A percentile compares a stretch with the other conserved stretches of the same genome.
Evolutionary conservation across 2,888 invertebrate species (phyloP).

Genomic region (Diaphora mendica): DNA sequence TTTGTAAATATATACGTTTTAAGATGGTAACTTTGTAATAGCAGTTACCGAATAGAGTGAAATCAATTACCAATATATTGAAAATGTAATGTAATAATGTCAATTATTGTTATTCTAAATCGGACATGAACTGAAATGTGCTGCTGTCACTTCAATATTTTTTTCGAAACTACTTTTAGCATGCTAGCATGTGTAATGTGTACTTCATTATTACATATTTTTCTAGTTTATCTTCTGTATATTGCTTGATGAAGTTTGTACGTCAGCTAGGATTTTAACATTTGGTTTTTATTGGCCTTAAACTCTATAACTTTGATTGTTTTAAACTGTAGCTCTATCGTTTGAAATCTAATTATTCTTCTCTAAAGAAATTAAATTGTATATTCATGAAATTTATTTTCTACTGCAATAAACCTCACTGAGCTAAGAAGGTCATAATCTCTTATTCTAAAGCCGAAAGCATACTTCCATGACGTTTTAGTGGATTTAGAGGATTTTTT

Average conservation of each 20-base stretch:
- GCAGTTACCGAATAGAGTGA: conserved; percentile 44
- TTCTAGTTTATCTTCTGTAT: not conserved
- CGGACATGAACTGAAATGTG: conserved; percentile 6
- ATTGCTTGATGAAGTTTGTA: not conserved
- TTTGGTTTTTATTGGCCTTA: not conserved
- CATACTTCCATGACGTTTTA: not conserved
- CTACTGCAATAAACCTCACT: not conserved
- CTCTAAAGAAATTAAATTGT: not conserved
- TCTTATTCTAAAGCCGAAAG: not conserved
- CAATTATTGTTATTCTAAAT: conserved; percentile 41
- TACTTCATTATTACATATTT: not conserved
- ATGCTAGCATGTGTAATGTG: not conserved
- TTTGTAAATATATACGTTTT: conserved; percentile 67
- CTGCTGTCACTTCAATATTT: not conserved
- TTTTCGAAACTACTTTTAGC: not conserved
- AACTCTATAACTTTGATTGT: not conserved
- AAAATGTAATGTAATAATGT: conserved; percentile 33
- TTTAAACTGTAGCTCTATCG: not conserved
- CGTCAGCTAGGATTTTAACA: not conserved
- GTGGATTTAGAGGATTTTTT: not conserved
- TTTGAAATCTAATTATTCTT: not conserved
- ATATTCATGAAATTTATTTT: not conserved
- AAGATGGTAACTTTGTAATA: conserved; percentile 39
- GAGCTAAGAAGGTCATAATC: not conserved
- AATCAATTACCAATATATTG: conserved; percentile 44